Evolutionary conservation across 2,797 vertebrate species (phyloP).

Genomic region (Botia kubotai): DNA sequence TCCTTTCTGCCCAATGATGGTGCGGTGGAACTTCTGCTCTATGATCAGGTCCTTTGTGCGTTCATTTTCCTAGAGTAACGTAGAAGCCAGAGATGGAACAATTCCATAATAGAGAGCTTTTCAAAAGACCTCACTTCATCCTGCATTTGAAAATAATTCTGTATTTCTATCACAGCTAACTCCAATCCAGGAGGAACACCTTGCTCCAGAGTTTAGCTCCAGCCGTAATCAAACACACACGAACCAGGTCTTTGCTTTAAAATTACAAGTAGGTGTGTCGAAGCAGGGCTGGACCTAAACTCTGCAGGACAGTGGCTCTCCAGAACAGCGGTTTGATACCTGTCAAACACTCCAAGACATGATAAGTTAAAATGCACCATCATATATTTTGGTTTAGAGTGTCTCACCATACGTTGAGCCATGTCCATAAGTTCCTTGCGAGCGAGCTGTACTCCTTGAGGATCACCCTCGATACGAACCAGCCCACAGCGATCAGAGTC

Average conservation of each 20-base stretch:
- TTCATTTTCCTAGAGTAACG: constrained; percentile 76
- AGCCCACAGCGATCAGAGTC: constrained; percentile 81
- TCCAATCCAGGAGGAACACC: neutral
- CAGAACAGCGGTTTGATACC: neutral
- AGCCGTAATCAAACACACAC: too few relatives aligned
- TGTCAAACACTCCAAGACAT: neutral
- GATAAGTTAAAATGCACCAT: neutral
- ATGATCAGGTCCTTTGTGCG: constrained; percentile 84
- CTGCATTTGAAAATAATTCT: too few relatives aligned
- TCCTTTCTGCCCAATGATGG: constrained; percentile 84
- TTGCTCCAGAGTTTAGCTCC: too few relatives aligned
- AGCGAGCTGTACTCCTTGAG: constrained; percentile 82
- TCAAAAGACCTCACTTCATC: neutral
- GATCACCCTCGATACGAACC: constrained; percentile 85
- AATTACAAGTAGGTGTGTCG: neutral
- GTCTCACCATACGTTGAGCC: constrained; percentile 82
- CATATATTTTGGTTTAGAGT: neutral
- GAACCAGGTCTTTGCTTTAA: too few relatives aligned
- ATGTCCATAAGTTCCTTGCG: constrained; percentile 83
- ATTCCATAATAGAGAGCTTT: neutral
- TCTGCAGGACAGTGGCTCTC: neutral
- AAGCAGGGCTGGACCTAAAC: neutral
- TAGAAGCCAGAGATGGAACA: neutral
- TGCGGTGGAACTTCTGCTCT: constrained; percentile 83
- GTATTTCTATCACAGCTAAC: neutral